phyloP scores from a whole-genome alignment of 2,113 vertebrate genomes.

The Daphoenositta chrysoptera region DNA sequence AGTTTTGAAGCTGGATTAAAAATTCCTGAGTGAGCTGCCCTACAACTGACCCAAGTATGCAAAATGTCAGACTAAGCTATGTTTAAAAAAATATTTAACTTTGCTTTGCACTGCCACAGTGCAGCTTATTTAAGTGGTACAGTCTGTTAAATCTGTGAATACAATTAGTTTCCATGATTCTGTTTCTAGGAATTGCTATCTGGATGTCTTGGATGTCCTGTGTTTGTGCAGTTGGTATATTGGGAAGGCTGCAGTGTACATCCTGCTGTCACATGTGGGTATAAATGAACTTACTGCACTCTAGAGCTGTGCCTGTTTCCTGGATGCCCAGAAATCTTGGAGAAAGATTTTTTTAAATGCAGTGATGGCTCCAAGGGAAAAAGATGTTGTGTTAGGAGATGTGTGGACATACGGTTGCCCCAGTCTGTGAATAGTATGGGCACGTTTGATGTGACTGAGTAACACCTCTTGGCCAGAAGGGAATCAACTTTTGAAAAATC shows the following conservation, averaged over 20 bases:
- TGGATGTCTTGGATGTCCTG: background rate
- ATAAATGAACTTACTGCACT: background rate
- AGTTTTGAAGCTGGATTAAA: background rate
- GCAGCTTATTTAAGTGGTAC: background rate
- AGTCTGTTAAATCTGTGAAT: background rate
- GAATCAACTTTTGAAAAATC: background rate
- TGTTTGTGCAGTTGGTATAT: background rate
- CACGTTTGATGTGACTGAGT: background rate
- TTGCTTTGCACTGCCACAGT: background rate
- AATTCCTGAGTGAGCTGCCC: background rate
- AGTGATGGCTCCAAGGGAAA: background rate
- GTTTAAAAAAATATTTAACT: background rate
- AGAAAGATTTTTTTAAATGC: background rate
- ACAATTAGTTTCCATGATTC: background rate
- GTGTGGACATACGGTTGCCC: background rate
- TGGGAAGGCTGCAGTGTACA: background rate
- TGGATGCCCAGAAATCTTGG: background rate
- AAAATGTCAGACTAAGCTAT: background rate
- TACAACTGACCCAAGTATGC: background rate
- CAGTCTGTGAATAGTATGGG: background rate
- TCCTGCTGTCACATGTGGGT: background rate
- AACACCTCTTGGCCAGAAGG: background rate
- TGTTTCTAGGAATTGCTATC: background rate
- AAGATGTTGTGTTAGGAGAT: background rate
- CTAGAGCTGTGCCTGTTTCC: background rate